Conservation (phyloP, 2,113 vertebrate genomes). For the Acanthisitta chloris region DNA sequence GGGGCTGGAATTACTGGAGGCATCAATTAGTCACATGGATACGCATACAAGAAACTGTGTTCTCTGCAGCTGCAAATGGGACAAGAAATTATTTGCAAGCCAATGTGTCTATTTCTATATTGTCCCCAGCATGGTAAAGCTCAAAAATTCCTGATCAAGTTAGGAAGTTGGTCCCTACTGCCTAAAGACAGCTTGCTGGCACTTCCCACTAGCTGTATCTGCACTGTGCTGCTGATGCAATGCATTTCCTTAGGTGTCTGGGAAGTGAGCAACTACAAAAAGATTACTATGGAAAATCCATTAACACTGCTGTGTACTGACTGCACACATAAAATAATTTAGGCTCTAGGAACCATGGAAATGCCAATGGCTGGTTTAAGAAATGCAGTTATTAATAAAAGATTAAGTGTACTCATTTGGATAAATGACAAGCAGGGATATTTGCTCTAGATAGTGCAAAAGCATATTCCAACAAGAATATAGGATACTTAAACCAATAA, state of each 20-base stretch:
- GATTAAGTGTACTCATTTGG: neutral
- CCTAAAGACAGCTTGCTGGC: neutral
- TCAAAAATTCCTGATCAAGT: neutral
- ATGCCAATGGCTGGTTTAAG: neutral
- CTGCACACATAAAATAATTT: neutral
- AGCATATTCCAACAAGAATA: neutral
- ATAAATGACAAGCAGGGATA: neutral
- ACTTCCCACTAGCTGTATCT: neutral
- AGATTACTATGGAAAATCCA: neutral
- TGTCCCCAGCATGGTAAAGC: neutral
- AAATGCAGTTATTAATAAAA: neutral
- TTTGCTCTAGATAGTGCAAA: neutral
- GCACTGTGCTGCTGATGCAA: neutral
- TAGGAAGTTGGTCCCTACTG: neutral
- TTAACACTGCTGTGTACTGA: neutral
- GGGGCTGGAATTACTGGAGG: neutral
- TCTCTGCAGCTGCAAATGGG: neutral
- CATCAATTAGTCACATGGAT: neutral
- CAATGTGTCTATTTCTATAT: neutral
- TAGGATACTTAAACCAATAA: neutral
- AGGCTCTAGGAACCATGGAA: neutral
- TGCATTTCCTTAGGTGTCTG: neutral
- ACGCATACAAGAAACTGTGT: neutral
- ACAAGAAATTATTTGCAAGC: neutral
- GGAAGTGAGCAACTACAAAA: neutral